A percentile compares a stretch with the other conserved stretches of the same genome.
Conservation (phyloP, 2,113 vertebrate species). For the Talpa occidentalis region DNA sequence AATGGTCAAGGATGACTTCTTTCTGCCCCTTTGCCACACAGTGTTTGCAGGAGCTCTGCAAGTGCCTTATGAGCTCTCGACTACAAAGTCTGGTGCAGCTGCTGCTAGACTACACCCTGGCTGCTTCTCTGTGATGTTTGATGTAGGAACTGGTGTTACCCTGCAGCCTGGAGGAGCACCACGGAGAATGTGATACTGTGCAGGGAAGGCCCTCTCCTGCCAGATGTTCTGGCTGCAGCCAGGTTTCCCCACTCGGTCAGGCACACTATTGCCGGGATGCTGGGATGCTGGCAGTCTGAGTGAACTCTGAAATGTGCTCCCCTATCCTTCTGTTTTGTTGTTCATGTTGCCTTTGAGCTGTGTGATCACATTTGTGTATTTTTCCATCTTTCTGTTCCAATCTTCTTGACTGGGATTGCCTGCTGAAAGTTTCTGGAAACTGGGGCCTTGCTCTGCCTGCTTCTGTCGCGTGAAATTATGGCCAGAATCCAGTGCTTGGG, state of each 20-base stretch:
- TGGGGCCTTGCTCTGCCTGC: neutral
- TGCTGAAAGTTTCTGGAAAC: neutral
- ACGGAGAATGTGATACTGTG: neutral
- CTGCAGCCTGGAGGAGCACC: neutral
- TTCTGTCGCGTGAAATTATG: neutral
- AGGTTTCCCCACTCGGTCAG: neutral
- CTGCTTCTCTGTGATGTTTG: neutral
- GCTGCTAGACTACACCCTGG: neutral
- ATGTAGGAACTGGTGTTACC: neutral
- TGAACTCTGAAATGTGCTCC: neutral
- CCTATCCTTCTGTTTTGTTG: neutral
- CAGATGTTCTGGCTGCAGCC: neutral
- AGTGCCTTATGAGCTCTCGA: neutral
- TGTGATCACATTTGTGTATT: conserved; percentile 32
- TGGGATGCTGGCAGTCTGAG: neutral
- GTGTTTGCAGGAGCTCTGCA: conserved; percentile 30
- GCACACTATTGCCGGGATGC: neutral
- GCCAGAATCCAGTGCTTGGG: neutral
- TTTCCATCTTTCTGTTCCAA: conserved; percentile 2
- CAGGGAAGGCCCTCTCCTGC: neutral
- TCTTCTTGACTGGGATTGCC: conserved; percentile 2
- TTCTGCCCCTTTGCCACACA: neutral
- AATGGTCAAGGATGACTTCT: neutral
- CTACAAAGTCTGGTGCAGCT: neutral
- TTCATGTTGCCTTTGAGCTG: neutral